Evolutionary conservation across 64 coral and sea anemone species (phyloP), one percentile per base, ranked within the genome.

Genomic region (Montipora efflorescens): DNA sequence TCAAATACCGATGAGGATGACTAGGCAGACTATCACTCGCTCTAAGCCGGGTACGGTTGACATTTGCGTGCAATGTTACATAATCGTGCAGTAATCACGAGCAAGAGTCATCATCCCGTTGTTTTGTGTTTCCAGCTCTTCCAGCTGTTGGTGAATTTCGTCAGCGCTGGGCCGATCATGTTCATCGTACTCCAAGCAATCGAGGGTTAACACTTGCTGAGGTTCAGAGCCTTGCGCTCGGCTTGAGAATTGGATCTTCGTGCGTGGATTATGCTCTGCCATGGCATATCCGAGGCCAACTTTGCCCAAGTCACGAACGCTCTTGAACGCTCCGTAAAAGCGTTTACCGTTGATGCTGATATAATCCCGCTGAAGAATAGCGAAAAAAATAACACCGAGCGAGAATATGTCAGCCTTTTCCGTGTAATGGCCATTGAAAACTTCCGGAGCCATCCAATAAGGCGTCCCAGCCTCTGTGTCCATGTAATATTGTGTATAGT

Each of bases 231-330:
- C 79, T 78, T 71, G 45, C 53, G 89, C 25, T 21, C 11, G 59
- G 28, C 79, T 7, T 80, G 87, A 47, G 49, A 93, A 90, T 12
- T 8, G 1, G 23, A 90, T 87, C 2, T 6, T 20, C 43, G 7
- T 10, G 4, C 15, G 18, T 52, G 5, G 11, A 79, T 80, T 48
- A 64, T 77, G 5, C 0, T 5, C 4, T 1, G 87, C 87, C 95
- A 96, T 93, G n/a, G 87, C 91, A 20, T 6, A 59, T 21, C 90
- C 90, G 73, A 96, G 79, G 13, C 90, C 95, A 64, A 96, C 80
- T 70, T 74, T 93, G 3, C 80, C 74, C 13, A 0, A 3, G 18
- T 12, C 19, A 20, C 0, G 48, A n/a, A 48, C 13, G 15, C 23
- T 23, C 7, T 64, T 58, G 20, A 82, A 95, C 20, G 83, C 90